Evolutionary conservation across 2,888 invertebrate genomes (phyloP), one percentile per base, ranked within the genome.

Genomic region (Microplitis deprimator): DNA sequence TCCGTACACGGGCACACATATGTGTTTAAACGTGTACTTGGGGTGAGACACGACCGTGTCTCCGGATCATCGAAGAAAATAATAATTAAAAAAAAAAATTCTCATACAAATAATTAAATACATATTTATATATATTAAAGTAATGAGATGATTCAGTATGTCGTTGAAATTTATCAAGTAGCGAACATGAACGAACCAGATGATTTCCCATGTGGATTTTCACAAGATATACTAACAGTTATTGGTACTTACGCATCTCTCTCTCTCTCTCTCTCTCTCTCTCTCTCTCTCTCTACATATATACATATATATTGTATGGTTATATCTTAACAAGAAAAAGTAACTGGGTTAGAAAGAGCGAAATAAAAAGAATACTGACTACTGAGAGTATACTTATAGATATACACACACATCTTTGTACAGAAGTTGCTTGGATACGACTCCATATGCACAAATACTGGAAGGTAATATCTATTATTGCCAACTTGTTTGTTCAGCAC

Each of bases 221-320:
- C 50, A 50, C 50, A 50, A 50, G 50, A 50, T 50, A 50, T 50
- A 50, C 50, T 13, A 50, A 8, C 10, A 50, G 50, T 50, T 50
- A 50, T 50, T 50, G 50, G 10, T 50, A 50, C 50, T 50, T 13
- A 50, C 50, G 50, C 50, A 50, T 10, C 13, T 13, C 0, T 13
- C 8, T 50, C 38, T 20, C 17, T 17, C 13, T 13, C 0, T 13
- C 8, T 50, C 13, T 13, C 0, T 13, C 8, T 50, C 13, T 13
- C 0, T 13, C 8, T 20, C 68, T 68, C 68, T 16, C n/a, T 62
- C 13, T 76, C 8, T 65, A 5, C 29, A 7, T 71, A 60, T 73
- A 61, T 60, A 10, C 50, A 64, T 38, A 39, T 1, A 38, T 50
- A 16, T 67, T 62, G 50, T 50, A 64, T n/a, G 71, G 41, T 65